phyloP scores from a whole-genome alignment of 1,140 invertebrate genomes.

The Psix sp. region DNA sequence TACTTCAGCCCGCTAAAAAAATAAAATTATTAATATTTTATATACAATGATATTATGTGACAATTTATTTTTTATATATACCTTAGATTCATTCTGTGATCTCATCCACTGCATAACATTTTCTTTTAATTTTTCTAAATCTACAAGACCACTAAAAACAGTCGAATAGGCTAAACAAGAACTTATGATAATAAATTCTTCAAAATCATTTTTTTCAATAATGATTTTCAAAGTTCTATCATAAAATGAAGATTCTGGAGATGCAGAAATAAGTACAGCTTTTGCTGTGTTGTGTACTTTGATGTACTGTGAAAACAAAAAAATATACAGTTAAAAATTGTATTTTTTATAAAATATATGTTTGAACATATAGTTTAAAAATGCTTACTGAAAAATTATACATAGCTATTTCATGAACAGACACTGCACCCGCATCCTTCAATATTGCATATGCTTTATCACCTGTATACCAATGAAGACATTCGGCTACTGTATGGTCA shows the following conservation, averaged over 20 bases:
- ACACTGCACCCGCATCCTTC: conserved; percentile 76
- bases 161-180: conserved; percentile 74
- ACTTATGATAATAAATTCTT: conserved; percentile 77
- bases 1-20: conserved; percentile 78
- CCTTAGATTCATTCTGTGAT: conserved; percentile 72
- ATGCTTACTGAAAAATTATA: conserved; percentile 71
- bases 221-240: conserved; percentile 75
- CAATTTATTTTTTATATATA: conserved; percentile 18
- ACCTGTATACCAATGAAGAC: conserved; percentile 80
- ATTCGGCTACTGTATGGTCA: conserved; percentile 77
- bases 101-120: conserved; percentile 78
- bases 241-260: conserved; percentile 74
- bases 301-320: conserved; percentile 64
- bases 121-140: conserved; percentile 75
- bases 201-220: conserved; percentile 77
- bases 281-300: conserved; percentile 72
- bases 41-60: conserved; percentile 1
- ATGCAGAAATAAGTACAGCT: conserved; percentile 78
- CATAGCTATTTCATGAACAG: conserved; percentile 78
- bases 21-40: conserved; percentile 13
- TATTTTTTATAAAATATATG: conserved; percentile 13
- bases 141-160: conserved; percentile 73
- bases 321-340: conserved; percentile 1
- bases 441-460: conserved; percentile 71
- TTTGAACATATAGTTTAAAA: neutral